Evolutionary conservation across 2,888 invertebrate genomes (phyloP).

Genomic region (Alsophila aescularia): DNA sequence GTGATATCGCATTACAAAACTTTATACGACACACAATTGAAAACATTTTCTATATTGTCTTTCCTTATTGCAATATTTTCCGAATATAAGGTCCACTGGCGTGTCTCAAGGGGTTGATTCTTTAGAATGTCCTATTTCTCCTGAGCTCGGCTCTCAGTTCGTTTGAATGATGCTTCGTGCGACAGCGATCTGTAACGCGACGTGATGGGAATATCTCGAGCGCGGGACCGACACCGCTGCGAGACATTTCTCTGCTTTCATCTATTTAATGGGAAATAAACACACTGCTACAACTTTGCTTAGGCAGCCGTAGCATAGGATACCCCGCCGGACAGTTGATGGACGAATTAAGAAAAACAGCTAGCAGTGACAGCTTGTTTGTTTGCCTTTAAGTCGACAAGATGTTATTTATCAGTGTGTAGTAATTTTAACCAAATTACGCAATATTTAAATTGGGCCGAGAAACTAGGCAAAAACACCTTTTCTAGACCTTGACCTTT

Average conservation of each 20-base stretch:
- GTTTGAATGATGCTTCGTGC: constrained; percentile 57
- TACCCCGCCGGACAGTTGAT: no score
- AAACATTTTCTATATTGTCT: not conserved
- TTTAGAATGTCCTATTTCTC: constrained; percentile 42
- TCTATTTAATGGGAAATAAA: no score
- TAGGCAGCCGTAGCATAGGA: no score
- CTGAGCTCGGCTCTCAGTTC: constrained; percentile 50
- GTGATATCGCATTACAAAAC: no score
- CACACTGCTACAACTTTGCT: no score
- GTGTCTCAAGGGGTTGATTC: not conserved
- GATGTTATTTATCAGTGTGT: no score
- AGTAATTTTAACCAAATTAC: not conserved
- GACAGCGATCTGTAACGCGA: constrained; percentile 46
- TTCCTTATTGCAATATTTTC: not conserved
- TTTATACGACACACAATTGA: not conserved
- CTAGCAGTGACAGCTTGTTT: no score
- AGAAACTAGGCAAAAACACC: not conserved
- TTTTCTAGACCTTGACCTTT: not conserved
- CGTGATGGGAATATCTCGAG: constrained; percentile 51
- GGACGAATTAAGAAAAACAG: no score
- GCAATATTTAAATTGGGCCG: not conserved
- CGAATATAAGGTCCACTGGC: not conserved
- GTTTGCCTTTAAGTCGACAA: no score
- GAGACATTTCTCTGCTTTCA: not conserved
- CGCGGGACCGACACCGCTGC: constrained; percentile 7